phyloP scores from a whole-genome alignment of 2,113 vertebrate species.

The Paramormyrops kingsleyae region DNA sequence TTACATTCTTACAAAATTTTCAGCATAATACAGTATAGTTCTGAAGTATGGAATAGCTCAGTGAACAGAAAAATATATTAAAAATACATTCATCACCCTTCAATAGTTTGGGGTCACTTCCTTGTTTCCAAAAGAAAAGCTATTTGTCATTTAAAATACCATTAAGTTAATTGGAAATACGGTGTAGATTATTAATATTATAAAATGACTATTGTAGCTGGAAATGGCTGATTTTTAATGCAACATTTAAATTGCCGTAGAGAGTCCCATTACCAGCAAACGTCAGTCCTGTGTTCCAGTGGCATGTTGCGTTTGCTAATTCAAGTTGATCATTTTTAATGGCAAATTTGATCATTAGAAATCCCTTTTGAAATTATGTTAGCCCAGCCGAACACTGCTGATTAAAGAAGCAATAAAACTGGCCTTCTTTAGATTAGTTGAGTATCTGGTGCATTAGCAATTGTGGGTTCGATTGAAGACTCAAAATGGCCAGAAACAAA shows the following conservation, averaged over 20 bases:
- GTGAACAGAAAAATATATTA: not conserved
- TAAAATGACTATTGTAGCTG: not conserved
- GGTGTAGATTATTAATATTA: not conserved
- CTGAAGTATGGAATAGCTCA: not conserved
- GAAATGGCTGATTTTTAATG: not conserved
- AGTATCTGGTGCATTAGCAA: not conserved
- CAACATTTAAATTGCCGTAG: not conserved
- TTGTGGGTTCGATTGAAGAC: not conserved
- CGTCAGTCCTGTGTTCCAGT: not conserved
- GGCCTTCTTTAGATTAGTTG: not conserved
- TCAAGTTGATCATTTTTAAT: not conserved
- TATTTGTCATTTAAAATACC: not conserved
- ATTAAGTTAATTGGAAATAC: not conserved
- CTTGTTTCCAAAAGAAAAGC: not conserved
- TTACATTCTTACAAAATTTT: not conserved
- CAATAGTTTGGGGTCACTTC: not conserved
- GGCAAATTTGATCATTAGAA: not conserved
- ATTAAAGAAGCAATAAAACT: not conserved
- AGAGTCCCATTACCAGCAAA: not conserved
- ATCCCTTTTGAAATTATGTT: not conserved
- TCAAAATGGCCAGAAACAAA: not conserved
- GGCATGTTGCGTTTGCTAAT: not conserved
- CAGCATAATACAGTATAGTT: not conserved
- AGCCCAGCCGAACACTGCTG: not conserved
- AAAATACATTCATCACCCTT: not conserved